These are phyloP conservation scores for Heteromyza rotundicornis DNA, from an alignment of 2,888 invertebrate species.

Conservation along the genomic window DNA sequence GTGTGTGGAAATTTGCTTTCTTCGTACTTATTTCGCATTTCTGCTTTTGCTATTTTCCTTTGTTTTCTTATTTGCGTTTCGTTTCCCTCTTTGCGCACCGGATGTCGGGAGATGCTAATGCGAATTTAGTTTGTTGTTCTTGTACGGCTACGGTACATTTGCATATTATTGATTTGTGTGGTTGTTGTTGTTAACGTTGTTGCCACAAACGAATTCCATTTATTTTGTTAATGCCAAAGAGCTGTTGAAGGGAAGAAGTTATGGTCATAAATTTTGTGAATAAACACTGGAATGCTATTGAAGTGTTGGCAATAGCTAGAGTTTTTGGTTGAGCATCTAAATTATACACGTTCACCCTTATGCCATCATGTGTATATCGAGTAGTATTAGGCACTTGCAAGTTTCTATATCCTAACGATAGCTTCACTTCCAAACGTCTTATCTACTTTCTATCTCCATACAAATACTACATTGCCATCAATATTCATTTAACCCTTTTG, in stretches of 20 bases:
- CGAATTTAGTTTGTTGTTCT: conserved; percentile 50
- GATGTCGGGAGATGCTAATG: conserved; percentile 46
- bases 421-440: too few relatives aligned
- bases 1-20: conserved; percentile 41
- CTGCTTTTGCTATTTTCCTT: conserved; percentile 18
- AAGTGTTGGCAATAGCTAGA: not conserved
- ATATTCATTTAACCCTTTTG: too few relatives aligned
- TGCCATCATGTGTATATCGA: too few relatives aligned
- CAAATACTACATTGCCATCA: too few relatives aligned
- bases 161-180: conserved; percentile 47
- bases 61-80: conserved; percentile 16
- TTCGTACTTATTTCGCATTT: conserved; percentile 23
- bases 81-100: not conserved
- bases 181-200: too few relatives aligned
- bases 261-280: not conserved
- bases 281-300: too few relatives aligned
- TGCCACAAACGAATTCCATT: not conserved
- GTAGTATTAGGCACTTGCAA: too few relatives aligned
- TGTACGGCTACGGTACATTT: conserved; percentile 35
- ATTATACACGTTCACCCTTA: too few relatives aligned
- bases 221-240: not conserved
- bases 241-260: not conserved
- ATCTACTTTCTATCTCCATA: too few relatives aligned
- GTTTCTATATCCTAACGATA: too few relatives aligned
- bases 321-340: not conserved